Evolutionary conservation across 1,140 invertebrate species (phyloP).

Genomic region (Formica selysi): DNA sequence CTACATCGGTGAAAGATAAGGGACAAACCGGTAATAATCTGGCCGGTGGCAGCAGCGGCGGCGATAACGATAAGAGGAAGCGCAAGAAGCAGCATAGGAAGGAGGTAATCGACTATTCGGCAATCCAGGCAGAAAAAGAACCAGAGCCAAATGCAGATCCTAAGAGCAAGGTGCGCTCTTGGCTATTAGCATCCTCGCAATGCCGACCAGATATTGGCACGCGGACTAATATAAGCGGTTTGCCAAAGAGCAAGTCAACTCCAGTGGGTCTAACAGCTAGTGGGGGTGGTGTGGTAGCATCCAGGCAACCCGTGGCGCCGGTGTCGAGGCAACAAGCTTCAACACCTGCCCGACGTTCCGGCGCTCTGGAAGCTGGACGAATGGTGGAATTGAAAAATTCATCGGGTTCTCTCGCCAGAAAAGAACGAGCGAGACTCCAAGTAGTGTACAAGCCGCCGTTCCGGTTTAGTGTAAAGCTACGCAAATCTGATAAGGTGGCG

Average conservation of each 20-base stretch:
- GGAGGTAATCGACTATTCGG: conserved; percentile 93
- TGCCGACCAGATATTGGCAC: conserved; percentile 78
- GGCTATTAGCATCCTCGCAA: conserved; percentile 91
- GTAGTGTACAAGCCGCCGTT: conserved; percentile 95
- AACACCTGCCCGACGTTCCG: conserved; percentile 71
- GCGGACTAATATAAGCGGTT: conserved; percentile 73
- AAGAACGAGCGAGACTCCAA: conserved; percentile 91
- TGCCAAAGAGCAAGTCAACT: conserved; percentile 91
- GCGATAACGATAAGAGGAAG: conserved; percentile 82
- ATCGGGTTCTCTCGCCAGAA: conserved; percentile 77
- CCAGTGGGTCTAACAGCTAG: conserved; percentile 88
- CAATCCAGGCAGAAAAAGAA: conserved; percentile 88
- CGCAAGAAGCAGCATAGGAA: conserved; percentile 86
- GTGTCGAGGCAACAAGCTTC: conserved; percentile 71
- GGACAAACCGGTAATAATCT: conserved; percentile 70
- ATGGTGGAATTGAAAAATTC: conserved; percentile 69
- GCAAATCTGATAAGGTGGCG: conserved; percentile 88
- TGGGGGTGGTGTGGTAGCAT: conserved; percentile 63
- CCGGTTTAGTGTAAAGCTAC: conserved; percentile 93
- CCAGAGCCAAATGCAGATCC: conserved; percentile 88
- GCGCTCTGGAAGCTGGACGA: conserved; percentile 66
- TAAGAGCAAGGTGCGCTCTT: conserved; percentile 93
- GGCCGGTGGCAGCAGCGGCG: conserved; percentile 13
- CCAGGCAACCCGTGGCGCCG: conserved; percentile 60
- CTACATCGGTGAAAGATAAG: conserved; percentile 72